Evolutionary conservation across 2,113 vertebrate species (phyloP).

Genomic region (Cephalopterus ornatus): DNA sequence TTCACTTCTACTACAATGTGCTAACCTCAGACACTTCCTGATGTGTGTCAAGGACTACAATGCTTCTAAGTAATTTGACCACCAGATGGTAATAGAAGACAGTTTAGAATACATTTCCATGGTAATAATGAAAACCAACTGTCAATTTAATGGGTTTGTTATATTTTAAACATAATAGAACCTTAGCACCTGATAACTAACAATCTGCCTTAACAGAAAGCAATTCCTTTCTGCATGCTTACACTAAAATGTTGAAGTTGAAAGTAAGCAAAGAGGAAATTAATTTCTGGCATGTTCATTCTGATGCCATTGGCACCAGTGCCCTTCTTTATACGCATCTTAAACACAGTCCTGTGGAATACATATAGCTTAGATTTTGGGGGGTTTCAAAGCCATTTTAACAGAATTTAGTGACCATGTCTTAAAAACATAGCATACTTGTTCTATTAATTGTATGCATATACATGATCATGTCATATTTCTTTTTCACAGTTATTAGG

Average conservation of each 20-base stretch:
- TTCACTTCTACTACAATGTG: neutral
- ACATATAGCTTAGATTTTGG: neutral
- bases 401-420: neutral
- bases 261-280: neutral
- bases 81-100: conserved; percentile 47
- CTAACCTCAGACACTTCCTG: neutral
- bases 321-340: neutral
- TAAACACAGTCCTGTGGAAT: neutral
- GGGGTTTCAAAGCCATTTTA: neutral
- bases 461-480: neutral
- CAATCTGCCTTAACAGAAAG: neutral
- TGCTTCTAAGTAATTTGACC: neutral
- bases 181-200: neutral
- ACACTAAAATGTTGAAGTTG: neutral
- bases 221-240: neutral
- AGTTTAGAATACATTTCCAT: neutral
- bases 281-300: neutral
- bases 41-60: neutral
- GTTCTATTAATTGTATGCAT: neutral
- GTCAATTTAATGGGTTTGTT: neutral
- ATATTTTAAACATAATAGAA: neutral
- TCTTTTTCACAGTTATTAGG: neutral
- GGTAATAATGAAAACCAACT: neutral
- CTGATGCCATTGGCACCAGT: neutral
- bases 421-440: neutral